Conservation (phyloP, 2,797 vertebrate genomes). For the Tenualosa ilisha region DNA sequence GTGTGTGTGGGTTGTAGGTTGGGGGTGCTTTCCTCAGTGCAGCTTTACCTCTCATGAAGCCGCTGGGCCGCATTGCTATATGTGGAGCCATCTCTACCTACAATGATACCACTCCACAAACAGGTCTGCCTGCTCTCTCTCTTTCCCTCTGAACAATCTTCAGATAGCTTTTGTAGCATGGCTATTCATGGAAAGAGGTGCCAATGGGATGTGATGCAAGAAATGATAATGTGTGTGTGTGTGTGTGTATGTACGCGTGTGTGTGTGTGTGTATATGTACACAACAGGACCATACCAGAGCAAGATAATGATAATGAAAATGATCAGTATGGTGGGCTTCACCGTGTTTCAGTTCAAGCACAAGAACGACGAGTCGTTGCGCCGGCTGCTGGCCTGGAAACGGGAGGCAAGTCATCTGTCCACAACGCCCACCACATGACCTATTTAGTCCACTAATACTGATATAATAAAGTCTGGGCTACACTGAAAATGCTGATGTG, state of each 20-base stretch:
- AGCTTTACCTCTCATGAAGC: slow-evolving; percentile 77
- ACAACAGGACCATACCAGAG: slow-evolving; percentile 62
- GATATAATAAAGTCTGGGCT: too few relatives aligned
- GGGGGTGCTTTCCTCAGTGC: slow-evolving; percentile 75
- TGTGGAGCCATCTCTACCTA: slow-evolving; percentile 80
- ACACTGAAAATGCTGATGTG: too few relatives aligned
- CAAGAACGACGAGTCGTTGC: slow-evolving; percentile 63
- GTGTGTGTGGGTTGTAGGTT: slow-evolving; percentile 65
- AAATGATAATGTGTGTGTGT: neutral
- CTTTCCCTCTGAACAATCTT: neutral
- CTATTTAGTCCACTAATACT: too few relatives aligned
- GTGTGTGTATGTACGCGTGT: neutral
- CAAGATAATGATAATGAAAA: slow-evolving; percentile 56
- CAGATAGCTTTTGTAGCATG: too few relatives aligned
- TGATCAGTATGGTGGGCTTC: slow-evolving; percentile 73
- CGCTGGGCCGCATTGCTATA: slow-evolving; percentile 73
- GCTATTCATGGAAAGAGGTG: too few relatives aligned
- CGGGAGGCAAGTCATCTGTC: slow-evolving; percentile 32
- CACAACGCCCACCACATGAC: neutral
- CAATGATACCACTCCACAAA: slow-evolving; percentile 65
- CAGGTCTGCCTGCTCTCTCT: slow-evolving; percentile 52
- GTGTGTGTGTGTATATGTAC: too few relatives aligned
- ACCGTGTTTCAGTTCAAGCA: slow-evolving; percentile 54
- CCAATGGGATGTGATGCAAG: too few relatives aligned
- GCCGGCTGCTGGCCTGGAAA: slow-evolving; percentile 70